These are phyloP conservation scores for Melanotaenia duboulayi DNA, from an alignment of 2,113 vertebrate species.

Conservation along the genomic window DNA sequence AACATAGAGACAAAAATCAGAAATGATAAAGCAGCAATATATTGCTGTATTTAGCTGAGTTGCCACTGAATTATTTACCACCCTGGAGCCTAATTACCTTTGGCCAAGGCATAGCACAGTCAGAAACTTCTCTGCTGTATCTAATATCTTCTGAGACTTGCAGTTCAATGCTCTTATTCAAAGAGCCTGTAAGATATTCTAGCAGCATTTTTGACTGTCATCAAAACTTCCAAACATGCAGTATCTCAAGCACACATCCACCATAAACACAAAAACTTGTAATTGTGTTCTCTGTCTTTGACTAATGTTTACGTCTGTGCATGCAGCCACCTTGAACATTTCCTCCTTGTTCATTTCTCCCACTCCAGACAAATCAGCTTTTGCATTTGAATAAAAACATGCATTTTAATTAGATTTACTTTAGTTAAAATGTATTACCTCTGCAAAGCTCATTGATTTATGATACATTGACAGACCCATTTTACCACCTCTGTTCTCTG, in stretches of 20 bases:
- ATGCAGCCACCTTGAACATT: background rate
- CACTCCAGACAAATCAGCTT: background rate
- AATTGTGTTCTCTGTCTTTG: background rate
- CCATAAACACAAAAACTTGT: background rate
- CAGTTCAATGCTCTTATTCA: background rate
- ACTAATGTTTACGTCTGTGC: slow-evolving; percentile 17
- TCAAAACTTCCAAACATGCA: slow-evolving; percentile 20
- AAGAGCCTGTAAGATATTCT: background rate
- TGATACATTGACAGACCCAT: slow-evolving; percentile 22
- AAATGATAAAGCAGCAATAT: slow-evolving; percentile 9
- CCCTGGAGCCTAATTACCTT: background rate
- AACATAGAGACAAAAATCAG: background rate
- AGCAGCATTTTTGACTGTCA: background rate
- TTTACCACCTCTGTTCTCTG: slow-evolving; percentile 18
- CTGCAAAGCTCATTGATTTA: slow-evolving; percentile 29
- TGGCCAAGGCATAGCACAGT: background rate
- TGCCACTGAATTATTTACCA: slow-evolving; percentile 29
- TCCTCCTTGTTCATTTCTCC: background rate
- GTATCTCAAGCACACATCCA: background rate
- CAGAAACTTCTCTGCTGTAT: background rate
- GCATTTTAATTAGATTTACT: background rate
- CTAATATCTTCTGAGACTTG: slow-evolving; percentile 3
- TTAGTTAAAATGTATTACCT: slow-evolving; percentile 12
- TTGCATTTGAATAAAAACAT: background rate
- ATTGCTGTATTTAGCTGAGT: slow-evolving; percentile 20